Evolutionary conservation across 2,888 invertebrate species (phyloP), one percentile per base, ranked within the genome.

Genomic region (Lepidochitona cinerea): DNA sequence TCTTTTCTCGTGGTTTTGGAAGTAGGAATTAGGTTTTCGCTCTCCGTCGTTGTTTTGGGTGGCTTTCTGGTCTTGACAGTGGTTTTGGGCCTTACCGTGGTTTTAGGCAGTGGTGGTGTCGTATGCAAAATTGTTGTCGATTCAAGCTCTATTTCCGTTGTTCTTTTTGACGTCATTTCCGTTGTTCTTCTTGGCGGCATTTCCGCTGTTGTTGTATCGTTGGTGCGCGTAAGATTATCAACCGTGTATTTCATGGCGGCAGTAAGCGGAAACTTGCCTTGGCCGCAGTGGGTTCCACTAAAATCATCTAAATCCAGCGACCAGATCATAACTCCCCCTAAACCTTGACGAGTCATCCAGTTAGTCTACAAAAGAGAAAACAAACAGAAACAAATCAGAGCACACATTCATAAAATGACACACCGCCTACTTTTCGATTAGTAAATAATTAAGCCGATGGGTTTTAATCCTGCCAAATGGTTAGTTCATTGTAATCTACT

Each of bases 231-330:
- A 18, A 49, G 18, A 7, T 49, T 49, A 23, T 49, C 49, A 23
- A 49, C 23, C 7, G 49, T 49, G n/a, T n/a, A n/a, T 23, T 49
- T 49, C 49, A 83, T 85, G 32, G 85, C 81, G 7, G 68, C 76
- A 26, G 86, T 66, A 0, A 87, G 79, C 0, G 87, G 87, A 71
- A 84, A 87, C 26, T 71, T 76, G 7, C 86, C 87, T 35, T 82
- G 75, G 0, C 83, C 81, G 71, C 87, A 87, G 0, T 66, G 69
- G 12, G 67, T 74, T 6, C 84, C 84, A 1, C 71, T 76, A 70
- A 83, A 85, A 59, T 85, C 85, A 71, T 85, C 85, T 1, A 84
- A 74, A 72, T 82, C 81, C 26, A 85, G 68, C n/a, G 84, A 81
- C 85, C 85, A 85, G 0, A 84, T 79, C 83, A 84, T 84, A 12